Evolutionary conservation across 2,888 invertebrate species (phyloP).

Genomic region (Drosophila prostipennis): DNA sequence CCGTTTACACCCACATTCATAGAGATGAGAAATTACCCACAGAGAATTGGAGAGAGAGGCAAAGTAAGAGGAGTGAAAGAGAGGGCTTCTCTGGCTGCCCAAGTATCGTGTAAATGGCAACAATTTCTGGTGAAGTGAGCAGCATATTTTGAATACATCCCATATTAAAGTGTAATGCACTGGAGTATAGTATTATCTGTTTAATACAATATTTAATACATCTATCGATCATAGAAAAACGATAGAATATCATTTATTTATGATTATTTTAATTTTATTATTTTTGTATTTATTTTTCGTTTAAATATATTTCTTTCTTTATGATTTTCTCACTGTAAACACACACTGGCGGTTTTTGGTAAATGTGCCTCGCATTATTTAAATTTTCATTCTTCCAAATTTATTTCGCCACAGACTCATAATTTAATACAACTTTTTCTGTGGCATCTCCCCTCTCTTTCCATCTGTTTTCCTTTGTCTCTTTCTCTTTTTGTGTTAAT

Average conservation of each 20-base stretch:
- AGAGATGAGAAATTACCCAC: conserved; percentile 38
- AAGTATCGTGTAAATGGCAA: conserved; percentile 65
- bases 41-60: conserved; percentile 2
- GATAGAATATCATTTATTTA: too few species aligned
- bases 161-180: conserved; percentile 12
- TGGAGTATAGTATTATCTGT: neutral
- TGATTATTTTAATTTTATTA: too few species aligned
- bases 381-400: conserved; percentile 64
- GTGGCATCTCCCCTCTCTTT: conserved; percentile 7
- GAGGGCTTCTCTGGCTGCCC: conserved; percentile 24
- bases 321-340: conserved; percentile 9
- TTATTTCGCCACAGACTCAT: conserved; percentile 58
- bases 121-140: conserved; percentile 42
- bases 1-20: conserved; percentile 19
- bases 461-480: conserved; percentile 3
- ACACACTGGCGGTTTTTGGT: conserved; percentile 39
- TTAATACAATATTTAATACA: too few species aligned
- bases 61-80: neutral
- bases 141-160: conserved; percentile 17
- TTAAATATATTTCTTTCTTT: neutral
- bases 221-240: too few species aligned
- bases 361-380: conserved; percentile 60
- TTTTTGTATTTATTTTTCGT: too few species aligned
- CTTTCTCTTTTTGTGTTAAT: conserved; percentile 10
- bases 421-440: conserved; percentile 63